A percentile compares a stretch with the other conserved stretches of the same genome.
phyloP scores from a whole-genome alignment of 1,140 invertebrate genomes.

The Eurosta solidaginis region DNA sequence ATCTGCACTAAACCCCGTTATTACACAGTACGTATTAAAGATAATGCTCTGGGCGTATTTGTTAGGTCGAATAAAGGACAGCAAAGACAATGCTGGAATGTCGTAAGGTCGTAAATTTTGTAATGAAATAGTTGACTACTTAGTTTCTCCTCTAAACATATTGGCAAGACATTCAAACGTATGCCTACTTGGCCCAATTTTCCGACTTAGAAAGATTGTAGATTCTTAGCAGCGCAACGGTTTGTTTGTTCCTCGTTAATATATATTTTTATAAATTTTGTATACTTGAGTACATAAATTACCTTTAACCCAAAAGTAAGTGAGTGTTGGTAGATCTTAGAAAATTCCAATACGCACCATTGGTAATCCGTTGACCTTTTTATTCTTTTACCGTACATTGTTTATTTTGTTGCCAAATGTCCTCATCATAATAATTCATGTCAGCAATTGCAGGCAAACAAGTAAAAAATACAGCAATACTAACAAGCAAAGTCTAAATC shows the following conservation, averaged over 20 bases:
- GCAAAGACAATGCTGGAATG: slow-evolving; percentile 15
- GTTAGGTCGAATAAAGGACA: neutral
- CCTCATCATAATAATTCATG: neutral
- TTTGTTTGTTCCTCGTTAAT: too few relatives aligned
- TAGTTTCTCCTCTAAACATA: too few relatives aligned
- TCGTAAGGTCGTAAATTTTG: neutral
- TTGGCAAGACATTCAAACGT: too few relatives aligned
- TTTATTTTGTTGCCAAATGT: neutral
- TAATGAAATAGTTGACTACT: neutral
- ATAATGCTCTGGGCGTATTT: slow-evolving; percentile 9
- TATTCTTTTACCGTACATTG: neutral
- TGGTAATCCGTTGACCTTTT: neutral
- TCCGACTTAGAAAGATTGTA: too few relatives aligned
- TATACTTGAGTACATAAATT: too few relatives aligned
- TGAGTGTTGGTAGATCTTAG: too few relatives aligned
- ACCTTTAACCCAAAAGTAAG: too few relatives aligned
- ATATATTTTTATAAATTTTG: too few relatives aligned
- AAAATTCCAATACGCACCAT: too few relatives aligned
- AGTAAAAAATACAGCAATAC: neutral
- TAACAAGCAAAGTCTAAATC: neutral
- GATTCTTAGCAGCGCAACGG: too few relatives aligned
- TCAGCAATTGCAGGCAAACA: neutral
- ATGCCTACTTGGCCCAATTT: too few relatives aligned
- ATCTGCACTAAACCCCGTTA: neutral
- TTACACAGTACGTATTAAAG: neutral